Evolutionary conservation across 2,113 vertebrate genomes (phyloP).

Genomic region (Himantopus leucocephalus): DNA sequence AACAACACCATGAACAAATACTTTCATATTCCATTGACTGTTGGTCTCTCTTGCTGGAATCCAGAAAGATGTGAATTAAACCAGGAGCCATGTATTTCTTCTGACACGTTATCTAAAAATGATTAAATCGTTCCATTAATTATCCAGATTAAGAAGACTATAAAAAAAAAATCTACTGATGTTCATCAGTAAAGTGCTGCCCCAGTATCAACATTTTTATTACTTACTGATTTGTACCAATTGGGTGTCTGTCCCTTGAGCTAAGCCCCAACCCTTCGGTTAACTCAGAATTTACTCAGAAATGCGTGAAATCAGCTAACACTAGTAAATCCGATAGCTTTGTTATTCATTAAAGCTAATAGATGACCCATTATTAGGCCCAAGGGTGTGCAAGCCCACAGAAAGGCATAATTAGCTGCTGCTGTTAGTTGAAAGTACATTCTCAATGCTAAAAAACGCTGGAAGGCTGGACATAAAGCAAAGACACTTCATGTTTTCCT

Average conservation of each 20-base stretch:
- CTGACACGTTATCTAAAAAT: slow-evolving; percentile 14
- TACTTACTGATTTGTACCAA: slow-evolving; percentile 21
- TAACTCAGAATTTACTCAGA: slow-evolving; percentile 49
- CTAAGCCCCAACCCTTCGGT: background rate
- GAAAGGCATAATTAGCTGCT: background rate
- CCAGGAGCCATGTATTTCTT: background rate
- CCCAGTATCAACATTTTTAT: background rate
- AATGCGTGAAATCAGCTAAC: slow-evolving; percentile 59
- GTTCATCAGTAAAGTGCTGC: background rate
- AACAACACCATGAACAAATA: slow-evolving; percentile 42
- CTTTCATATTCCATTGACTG: background rate
- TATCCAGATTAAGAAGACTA: background rate
- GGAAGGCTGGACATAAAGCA: slow-evolving; percentile 18
- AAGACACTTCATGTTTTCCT: slow-evolving; percentile 22
- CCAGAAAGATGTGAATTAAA: slow-evolving; percentile 27
- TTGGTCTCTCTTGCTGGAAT: background rate
- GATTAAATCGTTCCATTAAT: background rate
- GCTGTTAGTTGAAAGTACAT: background rate
- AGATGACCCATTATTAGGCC: slow-evolving; percentile 59
- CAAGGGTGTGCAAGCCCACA: background rate
- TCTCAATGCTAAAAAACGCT: background rate
- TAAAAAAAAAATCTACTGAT: background rate
- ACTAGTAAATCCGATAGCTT: slow-evolving; percentile 8
- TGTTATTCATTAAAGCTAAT: slow-evolving; percentile 65
- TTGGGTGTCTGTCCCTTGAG: background rate